Evolutionary conservation across 2,888 invertebrate species (phyloP), one percentile per base, ranked within the genome.

Genomic region (Seira ritae): DNA sequence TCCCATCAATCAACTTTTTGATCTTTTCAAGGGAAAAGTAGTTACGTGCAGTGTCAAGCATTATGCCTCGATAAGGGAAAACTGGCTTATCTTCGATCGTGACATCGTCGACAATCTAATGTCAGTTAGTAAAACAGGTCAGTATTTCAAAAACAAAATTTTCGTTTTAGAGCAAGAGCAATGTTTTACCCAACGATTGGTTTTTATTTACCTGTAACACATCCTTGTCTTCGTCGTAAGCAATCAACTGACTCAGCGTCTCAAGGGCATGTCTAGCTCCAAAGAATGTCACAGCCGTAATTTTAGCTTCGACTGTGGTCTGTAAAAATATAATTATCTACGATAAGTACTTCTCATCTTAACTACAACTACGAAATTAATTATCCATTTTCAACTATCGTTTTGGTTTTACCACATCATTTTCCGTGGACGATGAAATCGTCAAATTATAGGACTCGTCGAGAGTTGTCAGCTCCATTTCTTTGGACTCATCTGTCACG

Each of bases 201-300:
- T 20, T 37, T 65, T 12, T 20, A 20, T 37, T 22, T 50, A 85
- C 79, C 73, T 93, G 92, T 2, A 95, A 91, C 19, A 93, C 69
- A 19, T 76, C 68, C 4, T 55, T 20, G n/a, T 24, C 68, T 12
- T 20, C 60, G 92, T 73, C 91, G 85, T 90, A 90, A 0, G 92
- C 92, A 1, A 94, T 92, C 74, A 96, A 90, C 88, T 96, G 96
- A 0, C 93, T 93, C 67, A 96, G 91, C 0, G 96, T 94, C 90
- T 96, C 96, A 68, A 96, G 90, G 0, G 92, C 96, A 89, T 96
- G 95, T 0, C 96, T 92, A 0, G 94, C 94, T 0, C 96, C 96
- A 90, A 93, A 96, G 4, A 94, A 93, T 2, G 90, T 90, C 4
- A 62, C 78, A 1, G 90, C 90, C 0, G 74, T 74, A n/a, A 91